Percentiles rank a stretch among this genome's conserved stretches.
phyloP scores from a whole-genome alignment of 2,888 invertebrate genomes.

The Drosophila glabriapex region DNA sequence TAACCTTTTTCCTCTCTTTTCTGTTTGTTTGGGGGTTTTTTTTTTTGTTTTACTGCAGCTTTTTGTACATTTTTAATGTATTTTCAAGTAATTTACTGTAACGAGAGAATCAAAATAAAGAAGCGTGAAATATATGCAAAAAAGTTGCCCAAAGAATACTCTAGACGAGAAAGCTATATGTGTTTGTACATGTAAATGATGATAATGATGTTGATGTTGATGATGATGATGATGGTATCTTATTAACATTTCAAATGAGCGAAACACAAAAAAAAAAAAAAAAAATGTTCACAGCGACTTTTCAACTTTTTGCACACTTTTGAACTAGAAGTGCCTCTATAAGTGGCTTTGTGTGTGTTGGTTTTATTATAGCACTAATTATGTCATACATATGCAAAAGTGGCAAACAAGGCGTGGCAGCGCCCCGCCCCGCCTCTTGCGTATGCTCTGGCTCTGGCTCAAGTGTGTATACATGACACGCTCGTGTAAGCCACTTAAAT shows the following conservation, averaged over 20 bases:
- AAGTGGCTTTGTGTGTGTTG: conserved; percentile 31
- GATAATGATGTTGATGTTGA: conserved; percentile 13
- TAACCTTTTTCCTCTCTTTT: conserved; percentile 26
- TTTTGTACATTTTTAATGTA: conserved; percentile 73
- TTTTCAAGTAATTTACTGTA: conserved; percentile 73
- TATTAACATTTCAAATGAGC: conserved; percentile 76
- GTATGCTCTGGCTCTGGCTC: neutral
- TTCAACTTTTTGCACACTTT: conserved; percentile 64
- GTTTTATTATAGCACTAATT: conserved; percentile 76
- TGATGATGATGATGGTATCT: conserved; percentile 36
- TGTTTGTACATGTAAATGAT: neutral
- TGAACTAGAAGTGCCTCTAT: conserved; percentile 45
- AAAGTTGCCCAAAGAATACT: conserved; percentile 19
- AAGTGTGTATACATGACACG: conserved; percentile 70
- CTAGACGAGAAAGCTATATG: conserved; percentile 17
- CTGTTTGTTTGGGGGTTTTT: conserved; percentile 1
- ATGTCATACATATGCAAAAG: conserved; percentile 80
- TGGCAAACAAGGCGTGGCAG: conserved; percentile 66
- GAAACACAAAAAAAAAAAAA: conserved; percentile 12
- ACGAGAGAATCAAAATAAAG: conserved; percentile 38
- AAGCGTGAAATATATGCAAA: conserved; percentile 71
- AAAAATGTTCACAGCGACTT: conserved; percentile 52
- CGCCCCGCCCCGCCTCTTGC: neutral
- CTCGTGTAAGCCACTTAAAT: conserved; percentile 77
- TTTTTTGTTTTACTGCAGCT: conserved; percentile 37